Evolutionary conservation across 2,888 invertebrate species (phyloP).

Genomic region (Lapara coniferarum): DNA sequence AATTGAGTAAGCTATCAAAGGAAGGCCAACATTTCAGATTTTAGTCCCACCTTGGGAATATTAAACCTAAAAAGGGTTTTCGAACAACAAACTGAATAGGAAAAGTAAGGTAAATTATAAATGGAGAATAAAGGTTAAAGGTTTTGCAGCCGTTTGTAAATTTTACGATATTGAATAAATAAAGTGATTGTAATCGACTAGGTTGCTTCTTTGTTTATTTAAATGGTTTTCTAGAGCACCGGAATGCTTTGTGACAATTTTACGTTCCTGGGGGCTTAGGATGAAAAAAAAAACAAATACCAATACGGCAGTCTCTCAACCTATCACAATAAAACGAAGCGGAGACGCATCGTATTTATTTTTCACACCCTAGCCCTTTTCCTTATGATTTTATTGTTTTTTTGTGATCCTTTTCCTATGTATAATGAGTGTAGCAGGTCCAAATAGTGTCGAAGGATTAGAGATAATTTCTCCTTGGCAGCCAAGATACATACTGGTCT

Average conservation of each 20-base stretch:
- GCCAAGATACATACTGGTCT: no score
- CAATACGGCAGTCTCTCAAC: no score
- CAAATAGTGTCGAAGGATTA: no score
- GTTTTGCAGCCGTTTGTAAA: not conserved
- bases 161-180: slow-evolving; percentile 18
- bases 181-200: slow-evolving; percentile 6
- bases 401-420: not conserved
- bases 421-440: no score
- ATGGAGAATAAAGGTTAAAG: slow-evolving; percentile 4
- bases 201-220: not conserved
- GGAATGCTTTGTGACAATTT: not conserved
- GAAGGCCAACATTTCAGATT: not conserved
- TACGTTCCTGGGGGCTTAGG: not conserved
- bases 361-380: no score
- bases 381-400: not conserved
- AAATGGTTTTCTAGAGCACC: not conserved
- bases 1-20: no score
- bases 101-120: slow-evolving; percentile 6
- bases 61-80: slow-evolving; percentile 8
- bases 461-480: no score
- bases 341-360: no score
- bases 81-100: slow-evolving; percentile 1
- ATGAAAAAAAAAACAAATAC: no score
- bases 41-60: not conserved
- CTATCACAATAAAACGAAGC: no score